Evolutionary conservation across 2,113 vertebrate species (phyloP).

Genomic region (Rhinolophus sinicus): DNA sequence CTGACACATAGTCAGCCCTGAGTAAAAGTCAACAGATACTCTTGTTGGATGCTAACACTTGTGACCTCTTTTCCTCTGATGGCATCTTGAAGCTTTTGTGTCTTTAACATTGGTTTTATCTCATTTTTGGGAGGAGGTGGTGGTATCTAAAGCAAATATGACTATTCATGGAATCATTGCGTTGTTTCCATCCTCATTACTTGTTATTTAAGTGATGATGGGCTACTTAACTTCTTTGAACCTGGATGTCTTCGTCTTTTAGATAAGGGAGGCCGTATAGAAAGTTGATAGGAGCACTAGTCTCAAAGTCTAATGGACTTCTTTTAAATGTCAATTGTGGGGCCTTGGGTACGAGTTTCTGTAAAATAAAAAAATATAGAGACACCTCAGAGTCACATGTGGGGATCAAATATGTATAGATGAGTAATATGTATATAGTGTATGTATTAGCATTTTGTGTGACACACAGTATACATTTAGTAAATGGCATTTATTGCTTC

Average conservation of each 20-base stretch:
- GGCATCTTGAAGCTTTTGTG: neutral
- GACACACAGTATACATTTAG: neutral
- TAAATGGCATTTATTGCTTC: neutral
- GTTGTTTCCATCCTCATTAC: neutral
- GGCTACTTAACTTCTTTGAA: neutral
- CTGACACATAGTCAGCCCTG: neutral
- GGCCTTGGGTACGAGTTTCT: neutral
- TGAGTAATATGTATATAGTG: neutral
- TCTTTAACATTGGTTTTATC: neutral
- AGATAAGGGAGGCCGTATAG: neutral
- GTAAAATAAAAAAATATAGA: conserved; percentile 5
- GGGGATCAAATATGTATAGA: neutral
- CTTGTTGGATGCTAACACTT: neutral
- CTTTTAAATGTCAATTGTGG: neutral
- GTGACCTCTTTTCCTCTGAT: neutral
- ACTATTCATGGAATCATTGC: neutral
- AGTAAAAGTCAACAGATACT: neutral
- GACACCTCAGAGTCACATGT: neutral
- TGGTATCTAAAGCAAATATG: neutral
- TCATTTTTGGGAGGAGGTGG: neutral
- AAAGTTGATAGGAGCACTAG: neutral
- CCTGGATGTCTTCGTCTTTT: neutral
- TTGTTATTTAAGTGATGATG: neutral
- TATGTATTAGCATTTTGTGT: neutral
- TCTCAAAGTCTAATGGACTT: neutral